These are phyloP conservation scores for Dissostichus mawsoni DNA, from an alignment of 2,113 vertebrate species.

Conservation along the genomic window DNA sequence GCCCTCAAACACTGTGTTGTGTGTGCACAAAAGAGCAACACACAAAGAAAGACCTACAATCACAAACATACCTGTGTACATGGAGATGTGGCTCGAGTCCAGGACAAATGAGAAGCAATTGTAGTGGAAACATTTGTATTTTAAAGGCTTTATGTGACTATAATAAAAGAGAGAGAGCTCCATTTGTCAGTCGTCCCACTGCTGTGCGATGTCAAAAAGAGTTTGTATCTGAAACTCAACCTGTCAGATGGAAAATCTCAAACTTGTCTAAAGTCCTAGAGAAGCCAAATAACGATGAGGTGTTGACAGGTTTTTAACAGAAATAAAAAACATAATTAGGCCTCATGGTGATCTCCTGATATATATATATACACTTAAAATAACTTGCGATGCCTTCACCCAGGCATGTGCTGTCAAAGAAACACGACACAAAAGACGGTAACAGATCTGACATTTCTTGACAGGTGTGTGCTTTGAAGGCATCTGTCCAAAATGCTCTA, in stretches of 20 bases:
- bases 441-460: slow-evolving; percentile 16
- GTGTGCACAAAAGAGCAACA: too few relatives aligned
- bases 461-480: slow-evolving; percentile 39
- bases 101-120: too few relatives aligned
- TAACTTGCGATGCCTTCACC: slow-evolving; percentile 8
- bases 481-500: slow-evolving; percentile 34
- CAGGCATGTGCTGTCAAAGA: slow-evolving; percentile 18
- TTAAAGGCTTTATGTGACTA: neutral
- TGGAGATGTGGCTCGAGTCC: too few relatives aligned
- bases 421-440: slow-evolving; percentile 7
- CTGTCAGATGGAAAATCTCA: slow-evolving; percentile 12
- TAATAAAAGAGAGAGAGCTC: slow-evolving; percentile 7
- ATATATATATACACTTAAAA: neutral
- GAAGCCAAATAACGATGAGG: neutral
- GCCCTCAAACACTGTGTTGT: too few relatives aligned
- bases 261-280: slow-evolving; percentile 3
- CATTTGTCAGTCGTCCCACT: slow-evolving; percentile 9
- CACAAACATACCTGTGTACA: too few relatives aligned
- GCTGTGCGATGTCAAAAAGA: neutral
- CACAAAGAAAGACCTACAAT: too few relatives aligned
- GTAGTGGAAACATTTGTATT: too few relatives aligned
- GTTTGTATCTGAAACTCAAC: slow-evolving; percentile 27
- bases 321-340: slow-evolving; percentile 1
- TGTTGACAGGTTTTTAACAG: slow-evolving; percentile 8
- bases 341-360: slow-evolving; percentile 17